phyloP scores from a whole-genome alignment of 2,113 vertebrate species.

The Pollachius pollachius region DNA sequence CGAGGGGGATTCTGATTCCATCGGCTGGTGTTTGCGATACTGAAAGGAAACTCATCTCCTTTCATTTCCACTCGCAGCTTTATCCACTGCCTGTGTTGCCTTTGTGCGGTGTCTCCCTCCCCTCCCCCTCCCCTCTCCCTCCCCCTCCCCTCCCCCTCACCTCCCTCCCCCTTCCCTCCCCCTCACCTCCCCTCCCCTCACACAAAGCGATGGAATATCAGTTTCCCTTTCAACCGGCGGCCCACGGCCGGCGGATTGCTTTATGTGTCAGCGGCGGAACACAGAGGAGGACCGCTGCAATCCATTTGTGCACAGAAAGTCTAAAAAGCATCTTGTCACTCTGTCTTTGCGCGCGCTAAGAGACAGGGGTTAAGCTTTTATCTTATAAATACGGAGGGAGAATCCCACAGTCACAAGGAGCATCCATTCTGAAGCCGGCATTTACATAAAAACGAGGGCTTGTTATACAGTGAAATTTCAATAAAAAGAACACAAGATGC shows the following conservation, averaged over 20 bases:
- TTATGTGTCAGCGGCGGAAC: constrained; percentile 64
- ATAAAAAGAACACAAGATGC: constrained; percentile 76
- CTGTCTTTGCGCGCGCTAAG: constrained; percentile 51
- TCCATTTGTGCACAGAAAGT: constrained; percentile 64
- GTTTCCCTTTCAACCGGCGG: constrained; percentile 62
- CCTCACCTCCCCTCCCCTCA: constrained; percentile 31
- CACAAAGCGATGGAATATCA: constrained; percentile 66
- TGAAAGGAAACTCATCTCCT: constrained; percentile 57
- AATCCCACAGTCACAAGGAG: constrained; percentile 68
- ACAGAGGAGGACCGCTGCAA: constrained; percentile 57
- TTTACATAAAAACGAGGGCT: constrained; percentile 78
- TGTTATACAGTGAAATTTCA: constrained; percentile 79
- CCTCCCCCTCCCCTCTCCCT: too few species aligned
- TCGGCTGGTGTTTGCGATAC: constrained; percentile 45
- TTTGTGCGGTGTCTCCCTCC: constrained; percentile 42
- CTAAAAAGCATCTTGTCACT: constrained; percentile 57
- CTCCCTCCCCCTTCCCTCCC: too few species aligned
- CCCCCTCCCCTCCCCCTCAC: too few species aligned
- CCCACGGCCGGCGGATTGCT: constrained; percentile 59
- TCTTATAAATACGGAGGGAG: constrained; percentile 71
- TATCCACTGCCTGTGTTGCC: constrained; percentile 63
- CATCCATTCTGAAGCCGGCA: constrained; percentile 65
- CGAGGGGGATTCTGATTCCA: constrained; percentile 44
- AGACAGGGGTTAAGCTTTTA: constrained; percentile 74
- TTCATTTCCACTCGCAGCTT: constrained; percentile 60